These are phyloP conservation scores for Thaleichthys pacificus DNA, from an alignment of 2,797 vertebrate genomes.

Conservation along the genomic window DNA sequence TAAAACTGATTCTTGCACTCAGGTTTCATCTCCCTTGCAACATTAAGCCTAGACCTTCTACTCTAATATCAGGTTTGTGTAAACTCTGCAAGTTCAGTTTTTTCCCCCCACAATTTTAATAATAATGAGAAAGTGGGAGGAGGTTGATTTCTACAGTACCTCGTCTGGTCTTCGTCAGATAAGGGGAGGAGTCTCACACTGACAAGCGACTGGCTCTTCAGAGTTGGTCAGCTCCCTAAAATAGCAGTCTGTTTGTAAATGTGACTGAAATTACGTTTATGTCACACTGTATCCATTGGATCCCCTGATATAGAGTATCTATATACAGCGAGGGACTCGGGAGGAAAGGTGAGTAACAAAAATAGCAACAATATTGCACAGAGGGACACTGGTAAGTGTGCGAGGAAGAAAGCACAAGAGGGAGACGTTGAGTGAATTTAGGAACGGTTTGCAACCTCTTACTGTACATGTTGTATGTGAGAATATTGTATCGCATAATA, in stretches of 20 bases:
- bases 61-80: background rate
- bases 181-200: constrained; percentile 74
- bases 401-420: constrained; percentile 66
- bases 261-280: constrained; percentile 79
- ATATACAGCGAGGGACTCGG: constrained; percentile 74
- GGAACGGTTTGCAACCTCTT: constrained; percentile 15
- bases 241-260: constrained; percentile 82
- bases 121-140: constrained; percentile 46
- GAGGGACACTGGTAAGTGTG: constrained; percentile 46
- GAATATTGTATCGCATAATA: background rate
- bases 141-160: constrained; percentile 33
- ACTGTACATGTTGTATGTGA: constrained; percentile 1
- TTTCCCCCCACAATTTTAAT: constrained; percentile 27
- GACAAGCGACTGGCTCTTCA: constrained; percentile 79
- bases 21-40: background rate
- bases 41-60: background rate
- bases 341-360: constrained; percentile 82
- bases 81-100: background rate
- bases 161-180: constrained; percentile 59
- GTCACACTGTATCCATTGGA: constrained; percentile 69
- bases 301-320: constrained; percentile 80
- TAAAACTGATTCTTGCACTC: no score
- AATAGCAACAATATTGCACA: constrained; percentile 78
- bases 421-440: constrained; percentile 70
- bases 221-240: constrained; percentile 86